These are phyloP conservation scores for Eueides isabella DNA, from an alignment of 1,140 invertebrate species.

Conservation along the genomic window DNA sequence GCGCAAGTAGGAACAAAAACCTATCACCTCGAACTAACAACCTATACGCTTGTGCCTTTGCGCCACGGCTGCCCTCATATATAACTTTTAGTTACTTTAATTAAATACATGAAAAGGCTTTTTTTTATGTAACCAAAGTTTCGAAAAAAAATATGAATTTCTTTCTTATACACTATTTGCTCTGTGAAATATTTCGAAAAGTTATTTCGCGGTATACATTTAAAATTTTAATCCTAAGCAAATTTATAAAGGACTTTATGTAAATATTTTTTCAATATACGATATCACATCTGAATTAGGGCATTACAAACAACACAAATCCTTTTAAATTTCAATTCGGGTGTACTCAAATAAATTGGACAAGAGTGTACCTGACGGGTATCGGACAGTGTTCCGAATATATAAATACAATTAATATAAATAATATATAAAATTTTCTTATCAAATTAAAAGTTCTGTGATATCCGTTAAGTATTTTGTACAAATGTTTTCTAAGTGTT, in stretches of 20 bases:
- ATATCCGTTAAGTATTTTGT: no score
- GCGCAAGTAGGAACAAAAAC: no score
- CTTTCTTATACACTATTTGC: neutral
- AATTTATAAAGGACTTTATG: conserved; percentile 1
- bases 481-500: no score
- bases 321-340: conserved; percentile 6
- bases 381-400: conserved; percentile 7
- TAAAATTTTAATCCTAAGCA: neutral
- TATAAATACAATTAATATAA: neutral
- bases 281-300: neutral
- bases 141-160: neutral
- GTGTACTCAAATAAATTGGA: neutral
- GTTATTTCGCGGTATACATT: neutral
- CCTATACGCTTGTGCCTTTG: no score
- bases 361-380: conserved; percentile 2
- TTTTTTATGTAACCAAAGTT: no score
- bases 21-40: no score
- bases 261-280: conserved; percentile 9
- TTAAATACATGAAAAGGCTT: no score
- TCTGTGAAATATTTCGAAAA: neutral
- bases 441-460: no score
- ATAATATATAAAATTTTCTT: neutral
- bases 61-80: no score
- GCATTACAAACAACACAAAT: neutral
- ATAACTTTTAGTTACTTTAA: no score